A percentile compares a stretch with the other conserved stretches of the same genome.
These are phyloP conservation scores for Thryonomys swinderianus DNA, from an alignment of 2,113 vertebrate species.

Conservation along the genomic window DNA sequence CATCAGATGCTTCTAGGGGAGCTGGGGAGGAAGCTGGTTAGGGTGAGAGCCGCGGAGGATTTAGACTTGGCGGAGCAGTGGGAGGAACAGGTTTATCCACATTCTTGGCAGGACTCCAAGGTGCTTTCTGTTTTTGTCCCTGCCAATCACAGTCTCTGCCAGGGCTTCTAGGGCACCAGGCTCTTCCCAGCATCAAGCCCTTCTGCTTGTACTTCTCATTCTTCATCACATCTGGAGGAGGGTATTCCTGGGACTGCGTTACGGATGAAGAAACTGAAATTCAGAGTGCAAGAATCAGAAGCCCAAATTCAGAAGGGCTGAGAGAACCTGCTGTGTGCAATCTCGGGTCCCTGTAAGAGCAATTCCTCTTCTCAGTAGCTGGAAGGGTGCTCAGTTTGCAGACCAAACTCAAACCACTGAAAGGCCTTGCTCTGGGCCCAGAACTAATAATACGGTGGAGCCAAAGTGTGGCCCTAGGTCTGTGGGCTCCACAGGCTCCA, in stretches of 20 bases:
- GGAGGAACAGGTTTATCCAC: conserved; percentile 58
- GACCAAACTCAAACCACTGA: neutral
- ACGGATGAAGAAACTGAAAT: conserved; percentile 16
- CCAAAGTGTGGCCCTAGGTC: neutral
- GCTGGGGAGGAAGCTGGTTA: neutral
- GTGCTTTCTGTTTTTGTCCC: conserved; percentile 66
- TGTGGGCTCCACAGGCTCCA: neutral
- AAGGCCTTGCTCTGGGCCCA: neutral
- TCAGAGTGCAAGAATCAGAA: neutral
- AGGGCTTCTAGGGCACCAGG: neutral
- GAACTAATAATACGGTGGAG: neutral
- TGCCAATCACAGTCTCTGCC: neutral
- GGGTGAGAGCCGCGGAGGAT: neutral
- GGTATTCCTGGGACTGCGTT: neutral
- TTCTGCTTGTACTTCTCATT: neutral
- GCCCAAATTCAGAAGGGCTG: neutral
- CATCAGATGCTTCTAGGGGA: neutral
- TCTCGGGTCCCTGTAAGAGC: neutral
- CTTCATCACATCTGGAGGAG: neutral
- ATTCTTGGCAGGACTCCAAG: conserved; percentile 73
- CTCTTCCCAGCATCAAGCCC: neutral
- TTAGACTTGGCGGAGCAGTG: neutral
- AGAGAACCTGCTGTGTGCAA: neutral
- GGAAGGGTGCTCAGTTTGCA: neutral
- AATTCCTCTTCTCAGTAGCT: neutral